These are phyloP conservation scores for Cettia cetti DNA, from an alignment of 2,113 vertebrate species.

Conservation along the genomic window DNA sequence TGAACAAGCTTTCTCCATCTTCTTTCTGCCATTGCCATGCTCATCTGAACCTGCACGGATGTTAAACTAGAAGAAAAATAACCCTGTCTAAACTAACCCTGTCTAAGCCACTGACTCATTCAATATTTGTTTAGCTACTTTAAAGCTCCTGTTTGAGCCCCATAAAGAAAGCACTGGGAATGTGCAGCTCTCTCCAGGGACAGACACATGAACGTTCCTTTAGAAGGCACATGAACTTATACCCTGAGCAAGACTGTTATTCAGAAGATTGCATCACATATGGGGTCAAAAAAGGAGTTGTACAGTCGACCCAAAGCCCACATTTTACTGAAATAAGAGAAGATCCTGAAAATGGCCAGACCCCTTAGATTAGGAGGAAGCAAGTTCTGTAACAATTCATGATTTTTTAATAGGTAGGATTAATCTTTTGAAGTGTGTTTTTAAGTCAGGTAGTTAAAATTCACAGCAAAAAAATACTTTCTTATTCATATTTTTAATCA, in stretches of 20 bases:
- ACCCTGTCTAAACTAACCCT: accelerated
- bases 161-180: background rate
- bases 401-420: background rate
- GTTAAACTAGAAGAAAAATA: background rate
- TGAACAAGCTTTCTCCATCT: background rate
- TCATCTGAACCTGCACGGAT: background rate
- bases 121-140: background rate
- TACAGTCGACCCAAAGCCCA: background rate
- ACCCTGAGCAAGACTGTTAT: background rate
- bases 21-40: background rate
- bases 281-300: background rate
- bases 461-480: background rate
- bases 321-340: background rate
- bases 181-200: background rate
- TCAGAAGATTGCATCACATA: background rate
- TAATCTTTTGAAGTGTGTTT: background rate
- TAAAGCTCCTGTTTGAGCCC: accelerated
- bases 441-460: background rate
- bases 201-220: background rate
- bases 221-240: background rate
- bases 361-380: background rate
- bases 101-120: background rate
- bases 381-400: background rate
- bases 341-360: background rate
- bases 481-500: background rate